phyloP scores from a whole-genome alignment of 1,140 invertebrate genomes.

The Neomicropteryx cornuta region DNA sequence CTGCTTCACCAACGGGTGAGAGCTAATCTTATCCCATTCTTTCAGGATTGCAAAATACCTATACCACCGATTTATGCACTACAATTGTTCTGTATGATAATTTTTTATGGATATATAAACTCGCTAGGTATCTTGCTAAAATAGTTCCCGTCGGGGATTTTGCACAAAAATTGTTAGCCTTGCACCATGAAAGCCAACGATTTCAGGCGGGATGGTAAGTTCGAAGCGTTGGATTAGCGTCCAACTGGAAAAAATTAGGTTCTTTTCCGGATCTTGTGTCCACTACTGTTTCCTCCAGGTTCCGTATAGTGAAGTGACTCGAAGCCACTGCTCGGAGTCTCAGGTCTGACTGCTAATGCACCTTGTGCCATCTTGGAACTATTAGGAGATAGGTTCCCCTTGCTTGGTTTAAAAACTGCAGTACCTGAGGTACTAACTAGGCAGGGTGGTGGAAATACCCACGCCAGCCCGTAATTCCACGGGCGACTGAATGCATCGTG shows the following conservation, averaged over 20 bases:
- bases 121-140: no score
- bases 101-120: constrained; percentile 3
- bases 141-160: no score
- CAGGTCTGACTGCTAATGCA: constrained; percentile 5
- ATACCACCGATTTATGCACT: constrained; percentile 21
- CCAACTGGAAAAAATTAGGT: no score
- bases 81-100: constrained; percentile 19
- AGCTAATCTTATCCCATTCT: constrained; percentile 9
- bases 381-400: constrained; percentile 7
- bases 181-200: no score
- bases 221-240: no score
- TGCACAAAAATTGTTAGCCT: no score
- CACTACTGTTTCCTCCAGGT: constrained; percentile 8
- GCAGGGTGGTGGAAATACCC: constrained; percentile 18
- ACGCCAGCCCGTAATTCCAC: constrained; percentile 17
- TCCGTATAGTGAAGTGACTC: neutral
- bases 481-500: constrained; percentile 17
- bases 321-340: neutral
- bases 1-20: constrained; percentile 14
- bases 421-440: constrained; percentile 15
- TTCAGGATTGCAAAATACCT: constrained; percentile 17
- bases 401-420: constrained; percentile 14
- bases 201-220: no score
- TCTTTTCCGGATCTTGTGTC: constrained; percentile 10
- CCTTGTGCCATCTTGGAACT: constrained; percentile 6